Percentiles rank a stretch among this genome's conserved stretches.
These are phyloP conservation scores for Saccostrea echinata DNA, from an alignment of 1,140 invertebrate genomes.

Conservation along the genomic window DNA sequence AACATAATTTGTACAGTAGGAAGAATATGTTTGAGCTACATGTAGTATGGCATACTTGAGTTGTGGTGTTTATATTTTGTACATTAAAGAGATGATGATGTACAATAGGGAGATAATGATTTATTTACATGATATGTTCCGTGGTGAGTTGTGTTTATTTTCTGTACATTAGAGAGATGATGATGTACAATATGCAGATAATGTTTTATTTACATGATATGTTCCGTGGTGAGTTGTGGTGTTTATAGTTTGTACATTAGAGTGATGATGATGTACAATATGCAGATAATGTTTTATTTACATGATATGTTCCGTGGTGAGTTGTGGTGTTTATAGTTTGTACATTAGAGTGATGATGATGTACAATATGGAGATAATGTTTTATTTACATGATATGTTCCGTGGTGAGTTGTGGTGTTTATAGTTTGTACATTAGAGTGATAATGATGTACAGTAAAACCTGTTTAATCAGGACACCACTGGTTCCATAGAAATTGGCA, in stretches of 20 bases:
- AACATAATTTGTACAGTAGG: constrained; percentile 69
- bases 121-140: background rate
- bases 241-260: constrained; percentile 68
- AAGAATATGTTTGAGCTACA: constrained; percentile 56
- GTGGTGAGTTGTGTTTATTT: constrained; percentile 57
- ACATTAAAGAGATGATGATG: constrained; percentile 67
- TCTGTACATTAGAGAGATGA: constrained; percentile 68
- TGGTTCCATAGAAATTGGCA: too few relatives aligned
- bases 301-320: background rate
- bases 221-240: constrained; percentile 6
- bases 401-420: too few relatives aligned
- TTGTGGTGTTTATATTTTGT: constrained; percentile 64
- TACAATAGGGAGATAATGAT: constrained; percentile 69
- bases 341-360: too few relatives aligned
- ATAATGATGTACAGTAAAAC: too few relatives aligned
- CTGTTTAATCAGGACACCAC: too few relatives aligned
- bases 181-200: constrained; percentile 66
- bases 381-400: too few relatives aligned
- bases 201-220: constrained; percentile 51
- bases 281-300: too few relatives aligned
- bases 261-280: constrained; percentile 63
- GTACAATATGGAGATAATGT: too few relatives aligned
- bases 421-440: too few relatives aligned
- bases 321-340: too few relatives aligned
- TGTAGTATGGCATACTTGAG: background rate